Percentiles rank a stretch among this genome's conserved stretches.
These are phyloP conservation scores for Nematostella vectensis DNA, from an alignment of 92 coral and sea anemone genomes.

Conservation along the genomic window DNA sequence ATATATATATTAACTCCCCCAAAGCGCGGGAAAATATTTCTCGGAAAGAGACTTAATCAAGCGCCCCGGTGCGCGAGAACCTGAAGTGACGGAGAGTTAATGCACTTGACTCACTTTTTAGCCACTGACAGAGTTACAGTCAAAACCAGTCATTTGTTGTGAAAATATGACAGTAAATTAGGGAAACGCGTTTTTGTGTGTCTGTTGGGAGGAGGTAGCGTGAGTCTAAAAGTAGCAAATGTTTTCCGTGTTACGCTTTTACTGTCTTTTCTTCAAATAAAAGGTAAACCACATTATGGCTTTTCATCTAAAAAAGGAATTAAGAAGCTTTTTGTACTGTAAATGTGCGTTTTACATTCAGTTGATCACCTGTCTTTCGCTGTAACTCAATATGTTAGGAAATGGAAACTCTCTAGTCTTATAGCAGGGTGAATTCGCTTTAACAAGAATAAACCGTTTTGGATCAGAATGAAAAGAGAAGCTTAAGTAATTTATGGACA, in stretches of 20 bases:
- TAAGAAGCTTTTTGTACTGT: not conserved
- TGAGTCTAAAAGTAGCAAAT: no score
- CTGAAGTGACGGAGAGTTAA: no score
- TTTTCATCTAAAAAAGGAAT: not conserved
- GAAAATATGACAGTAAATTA: constrained; percentile 4
- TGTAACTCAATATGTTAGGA: not conserved
- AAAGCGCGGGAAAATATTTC: constrained; percentile 2
- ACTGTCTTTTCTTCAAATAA: not conserved
- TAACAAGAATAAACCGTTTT: no score
- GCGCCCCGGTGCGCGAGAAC: not conserved
- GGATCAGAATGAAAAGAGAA: no score
- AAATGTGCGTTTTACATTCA: not conserved
- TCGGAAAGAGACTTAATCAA: no score
- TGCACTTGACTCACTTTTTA: not conserved
- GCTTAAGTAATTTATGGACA: no score
- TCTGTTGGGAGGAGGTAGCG: no score
- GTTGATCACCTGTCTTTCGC: not conserved
- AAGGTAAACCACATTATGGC: not conserved
- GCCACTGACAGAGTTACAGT: not conserved
- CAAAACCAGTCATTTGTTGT: constrained; percentile 5
- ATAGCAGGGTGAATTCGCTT: no score
- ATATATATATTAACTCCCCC: no score
- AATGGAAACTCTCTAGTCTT: not conserved
- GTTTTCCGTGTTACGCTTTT: no score
- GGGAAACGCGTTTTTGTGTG: constrained; percentile 2